phyloP scores from a whole-genome alignment of 1,140 invertebrate species.

The Trichomalopsis sarcophagae region DNA sequence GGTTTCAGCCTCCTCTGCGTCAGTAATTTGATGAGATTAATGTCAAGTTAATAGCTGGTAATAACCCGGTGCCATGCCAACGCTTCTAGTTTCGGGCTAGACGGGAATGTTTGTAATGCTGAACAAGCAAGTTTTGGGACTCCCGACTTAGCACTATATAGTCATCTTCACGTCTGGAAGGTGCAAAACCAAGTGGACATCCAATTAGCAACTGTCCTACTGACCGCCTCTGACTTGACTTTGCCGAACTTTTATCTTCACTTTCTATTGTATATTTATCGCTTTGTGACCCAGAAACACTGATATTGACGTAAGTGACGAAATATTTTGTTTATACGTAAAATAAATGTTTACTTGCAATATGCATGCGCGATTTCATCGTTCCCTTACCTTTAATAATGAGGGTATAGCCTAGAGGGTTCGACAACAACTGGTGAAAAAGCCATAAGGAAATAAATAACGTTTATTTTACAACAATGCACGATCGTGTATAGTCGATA shows the following conservation, averaged over 20 bases:
- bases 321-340: no score
- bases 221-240: background rate
- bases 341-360: no score
- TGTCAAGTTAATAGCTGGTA: background rate
- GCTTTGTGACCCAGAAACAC: background rate
- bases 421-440: no score
- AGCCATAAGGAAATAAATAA: no score
- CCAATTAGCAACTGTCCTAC: constrained; percentile 7
- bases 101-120: background rate
- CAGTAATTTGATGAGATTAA: constrained; percentile 13
- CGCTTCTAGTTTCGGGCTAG: background rate
- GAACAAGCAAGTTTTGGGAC: background rate
- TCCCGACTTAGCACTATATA: background rate
- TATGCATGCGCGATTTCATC: no score
- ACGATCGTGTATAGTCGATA: no score
- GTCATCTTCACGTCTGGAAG: background rate
- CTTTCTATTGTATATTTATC: background rate
- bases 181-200: background rate
- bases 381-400: no score
- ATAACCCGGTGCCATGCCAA: background rate
- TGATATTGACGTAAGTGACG: background rate
- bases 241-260: background rate
- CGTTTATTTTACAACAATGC: no score
- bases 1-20: background rate
- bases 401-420: no score